A percentile compares a stretch with the other conserved stretches of the same genome.
These are phyloP conservation scores for Rhinopomastus cyanomelas DNA, from an alignment of 2,113 vertebrate genomes.

Conservation along the genomic window DNA sequence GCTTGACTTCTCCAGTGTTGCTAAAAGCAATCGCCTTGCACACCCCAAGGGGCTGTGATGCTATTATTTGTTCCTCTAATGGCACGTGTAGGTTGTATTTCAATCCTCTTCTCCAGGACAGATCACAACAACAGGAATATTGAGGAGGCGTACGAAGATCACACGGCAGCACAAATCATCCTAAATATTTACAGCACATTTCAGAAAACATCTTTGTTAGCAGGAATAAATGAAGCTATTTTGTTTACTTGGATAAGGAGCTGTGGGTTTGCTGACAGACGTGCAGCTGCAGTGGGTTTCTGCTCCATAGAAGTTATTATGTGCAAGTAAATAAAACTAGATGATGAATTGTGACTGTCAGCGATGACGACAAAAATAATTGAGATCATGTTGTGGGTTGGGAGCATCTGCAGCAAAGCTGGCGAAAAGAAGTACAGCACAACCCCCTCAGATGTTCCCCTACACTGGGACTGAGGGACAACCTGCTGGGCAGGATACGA, in stretches of 20 bases:
- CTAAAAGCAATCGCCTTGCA: neutral
- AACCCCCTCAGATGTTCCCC: neutral
- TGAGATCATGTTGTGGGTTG: neutral
- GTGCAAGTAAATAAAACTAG: neutral
- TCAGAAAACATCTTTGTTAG: neutral
- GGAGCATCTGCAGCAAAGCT: constrained; percentile 16
- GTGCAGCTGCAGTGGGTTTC: neutral
- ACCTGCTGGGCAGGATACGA: neutral
- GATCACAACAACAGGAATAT: neutral
- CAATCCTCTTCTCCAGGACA: neutral
- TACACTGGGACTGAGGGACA: neutral
- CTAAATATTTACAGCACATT: neutral
- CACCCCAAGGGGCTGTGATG: neutral
- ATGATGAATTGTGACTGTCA: constrained; percentile 11
- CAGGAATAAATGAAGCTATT: neutral
- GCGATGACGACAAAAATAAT: neutral
- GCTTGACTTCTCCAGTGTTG: neutral
- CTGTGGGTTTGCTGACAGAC: neutral
- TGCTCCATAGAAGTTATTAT: neutral
- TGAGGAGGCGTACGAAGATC: neutral
- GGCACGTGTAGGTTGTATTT: neutral
- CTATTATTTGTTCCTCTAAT: neutral
- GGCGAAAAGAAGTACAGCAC: neutral
- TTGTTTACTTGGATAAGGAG: neutral
- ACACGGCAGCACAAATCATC: neutral